Conservation (phyloP, 35 echinoderm and acorn worm species). For the Heliocidaris erythrogramma region DNA sequence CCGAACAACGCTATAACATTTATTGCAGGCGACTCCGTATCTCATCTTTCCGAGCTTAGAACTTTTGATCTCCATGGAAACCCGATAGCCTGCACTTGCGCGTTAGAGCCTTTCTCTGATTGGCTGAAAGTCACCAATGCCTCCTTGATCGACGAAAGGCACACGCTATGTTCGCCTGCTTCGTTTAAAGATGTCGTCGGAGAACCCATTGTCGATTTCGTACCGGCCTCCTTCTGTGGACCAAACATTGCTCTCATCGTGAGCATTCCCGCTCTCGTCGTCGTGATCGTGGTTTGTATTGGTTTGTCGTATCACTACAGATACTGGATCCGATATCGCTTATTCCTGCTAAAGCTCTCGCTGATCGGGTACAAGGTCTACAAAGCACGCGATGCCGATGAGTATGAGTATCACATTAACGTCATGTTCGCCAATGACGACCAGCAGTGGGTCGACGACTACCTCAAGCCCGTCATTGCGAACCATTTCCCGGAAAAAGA, state of each 20-base stretch:
- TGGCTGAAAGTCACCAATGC: constrained; percentile 18
- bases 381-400: not conserved
- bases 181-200: not conserved
- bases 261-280: not conserved
- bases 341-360: not conserved
- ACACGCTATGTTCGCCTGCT: constrained; percentile 22
- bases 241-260: constrained; percentile 3
- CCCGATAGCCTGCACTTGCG: constrained; percentile 22
- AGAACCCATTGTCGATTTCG: not conserved
- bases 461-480: not conserved
- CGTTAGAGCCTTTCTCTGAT: constrained; percentile 22
- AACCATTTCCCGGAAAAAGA: not conserved
- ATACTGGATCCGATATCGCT: constrained; percentile 26
- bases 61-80: constrained; percentile 24
- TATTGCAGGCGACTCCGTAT: not conserved
- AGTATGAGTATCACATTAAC: constrained; percentile 28
- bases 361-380: not conserved
- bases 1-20: constrained; percentile 22
- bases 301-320: not conserved
- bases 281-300: not conserved
- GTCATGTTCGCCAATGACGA: constrained; percentile 38
- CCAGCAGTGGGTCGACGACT: constrained; percentile 18
- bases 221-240: not conserved
- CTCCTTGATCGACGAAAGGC: not conserved
- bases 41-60: not conserved